Percentiles rank a stretch among this genome's conserved stretches.
Evolutionary conservation across 2,888 invertebrate genomes (phyloP).

Genomic region (Pollenia griseotomentosa): DNA sequence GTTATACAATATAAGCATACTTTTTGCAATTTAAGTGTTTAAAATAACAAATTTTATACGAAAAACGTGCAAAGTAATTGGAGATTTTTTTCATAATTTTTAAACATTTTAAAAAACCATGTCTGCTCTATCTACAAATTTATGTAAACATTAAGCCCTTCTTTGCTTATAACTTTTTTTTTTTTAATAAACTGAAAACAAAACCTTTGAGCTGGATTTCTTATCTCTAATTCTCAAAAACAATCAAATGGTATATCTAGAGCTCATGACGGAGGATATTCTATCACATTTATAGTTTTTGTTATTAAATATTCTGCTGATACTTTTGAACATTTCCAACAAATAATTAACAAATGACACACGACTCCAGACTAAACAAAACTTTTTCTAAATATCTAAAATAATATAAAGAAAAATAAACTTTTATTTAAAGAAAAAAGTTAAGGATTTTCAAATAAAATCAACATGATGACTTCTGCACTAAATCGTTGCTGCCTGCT

Average conservation of each 20-base stretch:
- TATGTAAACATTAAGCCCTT: not conserved
- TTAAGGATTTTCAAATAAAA: constrained; percentile 30
- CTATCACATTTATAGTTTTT: constrained; percentile 4
- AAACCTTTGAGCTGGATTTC: constrained; percentile 14
- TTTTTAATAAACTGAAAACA: constrained; percentile 45
- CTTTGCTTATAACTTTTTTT: constrained; percentile 16
- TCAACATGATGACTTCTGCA: constrained; percentile 13
- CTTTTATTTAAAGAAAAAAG: not conserved
- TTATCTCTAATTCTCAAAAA: constrained; percentile 8
- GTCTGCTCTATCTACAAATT: not conserved
- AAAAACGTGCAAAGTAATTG: no score
- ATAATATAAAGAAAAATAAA: not conserved
- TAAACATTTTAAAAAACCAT: no score
- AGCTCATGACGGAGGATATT: no score
- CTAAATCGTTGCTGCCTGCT: not conserved
- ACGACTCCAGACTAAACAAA: constrained; percentile 68
- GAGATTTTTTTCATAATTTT: no score
- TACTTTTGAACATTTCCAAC: constrained; percentile 9
- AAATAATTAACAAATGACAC: constrained; percentile 65
- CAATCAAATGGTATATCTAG: no score
- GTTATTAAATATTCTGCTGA: constrained; percentile 28
- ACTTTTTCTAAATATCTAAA: not conserved
- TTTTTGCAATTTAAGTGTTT: no score
- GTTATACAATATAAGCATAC: no score
- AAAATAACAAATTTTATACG: no score